Evolutionary conservation across 2,888 invertebrate genomes (phyloP).

Genomic region (Cephus runcator): DNA sequence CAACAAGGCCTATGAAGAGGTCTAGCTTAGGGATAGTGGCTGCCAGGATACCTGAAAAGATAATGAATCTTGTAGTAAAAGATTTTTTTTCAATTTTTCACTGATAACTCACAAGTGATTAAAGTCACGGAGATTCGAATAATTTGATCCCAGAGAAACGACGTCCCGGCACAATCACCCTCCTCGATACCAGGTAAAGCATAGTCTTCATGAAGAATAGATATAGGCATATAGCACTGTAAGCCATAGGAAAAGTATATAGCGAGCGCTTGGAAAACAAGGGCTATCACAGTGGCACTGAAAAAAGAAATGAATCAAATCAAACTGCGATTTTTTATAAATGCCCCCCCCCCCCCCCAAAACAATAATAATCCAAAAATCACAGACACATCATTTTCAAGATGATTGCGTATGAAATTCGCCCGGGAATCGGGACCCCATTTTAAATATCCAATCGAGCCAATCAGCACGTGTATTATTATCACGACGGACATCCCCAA

Average conservation of each 20-base stretch:
- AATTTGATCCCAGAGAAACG: conserved; percentile 37
- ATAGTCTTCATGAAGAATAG: conserved; percentile 35
- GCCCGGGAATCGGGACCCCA: conserved; percentile 37
- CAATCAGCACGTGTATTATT: conserved; percentile 34
- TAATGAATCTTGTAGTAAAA: not conserved
- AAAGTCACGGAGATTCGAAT: conserved; percentile 40
- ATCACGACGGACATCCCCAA: conserved; percentile 42
- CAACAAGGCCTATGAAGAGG: conserved; percentile 42
- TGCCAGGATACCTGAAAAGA: conserved; percentile 36
- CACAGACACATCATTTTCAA: conserved; percentile 27
- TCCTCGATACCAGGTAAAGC: conserved; percentile 30
- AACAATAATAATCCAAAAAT: not conserved
- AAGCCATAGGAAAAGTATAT: conserved; percentile 47
- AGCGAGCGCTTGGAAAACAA: conserved; percentile 39
- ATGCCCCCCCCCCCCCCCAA: too few species aligned
- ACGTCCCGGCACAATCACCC: conserved; percentile 28
- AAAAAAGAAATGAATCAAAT: not conserved
- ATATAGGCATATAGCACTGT: conserved; percentile 48
- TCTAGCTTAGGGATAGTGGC: conserved; percentile 42
- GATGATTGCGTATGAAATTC: conserved; percentile 46
- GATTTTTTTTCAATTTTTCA: not conserved
- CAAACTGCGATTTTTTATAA: not conserved
- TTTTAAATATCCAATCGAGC: conserved; percentile 40
- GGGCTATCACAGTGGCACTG: conserved; percentile 31
- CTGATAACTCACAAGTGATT: conserved; percentile 34